Evolutionary conservation across 2,113 vertebrate species (phyloP).

Genomic region (Dermatemys mawii): DNA sequence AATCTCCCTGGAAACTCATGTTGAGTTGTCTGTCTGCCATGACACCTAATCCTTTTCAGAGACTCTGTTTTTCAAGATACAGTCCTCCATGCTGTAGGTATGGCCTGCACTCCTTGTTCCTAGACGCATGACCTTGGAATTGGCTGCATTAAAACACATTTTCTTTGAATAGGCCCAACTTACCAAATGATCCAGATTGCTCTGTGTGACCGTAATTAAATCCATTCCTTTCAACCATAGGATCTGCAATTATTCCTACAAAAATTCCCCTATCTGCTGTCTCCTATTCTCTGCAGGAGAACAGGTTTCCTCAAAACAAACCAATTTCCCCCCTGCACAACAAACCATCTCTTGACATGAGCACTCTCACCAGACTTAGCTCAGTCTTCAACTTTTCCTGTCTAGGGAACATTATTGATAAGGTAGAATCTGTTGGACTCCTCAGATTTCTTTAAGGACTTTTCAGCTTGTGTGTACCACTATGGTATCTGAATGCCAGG

Average conservation of each 20-base stretch:
- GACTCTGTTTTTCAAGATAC: neutral
- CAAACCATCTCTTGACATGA: slow-evolving; percentile 10
- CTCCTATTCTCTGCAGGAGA: neutral
- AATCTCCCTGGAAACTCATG: neutral
- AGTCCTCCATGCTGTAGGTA: neutral
- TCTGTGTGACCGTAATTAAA: fast-evolving
- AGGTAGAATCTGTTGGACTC: slow-evolving; percentile 42
- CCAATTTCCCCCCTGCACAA: neutral
- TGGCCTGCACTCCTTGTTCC: neutral
- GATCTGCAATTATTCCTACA: neutral
- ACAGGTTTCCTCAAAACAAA: slow-evolving; percentile 26
- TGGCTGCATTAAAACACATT: neutral
- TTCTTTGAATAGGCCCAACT: neutral
- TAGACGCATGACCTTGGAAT: neutral
- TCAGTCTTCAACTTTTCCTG: neutral
- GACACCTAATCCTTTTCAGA: neutral
- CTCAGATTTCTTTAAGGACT: slow-evolving; percentile 43
- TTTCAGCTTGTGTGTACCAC: slow-evolving; percentile 8
- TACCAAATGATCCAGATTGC: neutral
- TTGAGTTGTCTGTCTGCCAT: neutral
- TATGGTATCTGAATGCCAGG: slow-evolving; percentile 21
- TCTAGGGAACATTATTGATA: slow-evolving; percentile 17
- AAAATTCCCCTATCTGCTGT: neutral
- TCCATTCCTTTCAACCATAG: neutral
- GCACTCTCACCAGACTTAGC: slow-evolving; percentile 16